Percentiles rank a stretch among this genome's conserved stretches.
Evolutionary conservation across 2,797 vertebrate genomes (phyloP).

Genomic region (Tapera naevia): DNA sequence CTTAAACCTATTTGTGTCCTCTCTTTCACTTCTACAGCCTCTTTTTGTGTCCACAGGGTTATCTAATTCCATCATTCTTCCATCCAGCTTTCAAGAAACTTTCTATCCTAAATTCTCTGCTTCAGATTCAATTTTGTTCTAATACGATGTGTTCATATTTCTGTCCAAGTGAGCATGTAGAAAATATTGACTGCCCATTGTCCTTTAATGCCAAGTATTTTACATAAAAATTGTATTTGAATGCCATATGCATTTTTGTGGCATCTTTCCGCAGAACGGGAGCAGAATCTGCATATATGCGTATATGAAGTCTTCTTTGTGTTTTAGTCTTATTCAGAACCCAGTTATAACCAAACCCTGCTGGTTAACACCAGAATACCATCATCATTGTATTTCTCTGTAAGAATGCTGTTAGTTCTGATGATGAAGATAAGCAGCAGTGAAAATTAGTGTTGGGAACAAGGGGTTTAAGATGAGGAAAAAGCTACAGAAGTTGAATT

Average conservation of each 20-base stretch:
- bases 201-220: not conserved
- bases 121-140: not conserved
- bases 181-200: not conserved
- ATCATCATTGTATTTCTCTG: not conserved
- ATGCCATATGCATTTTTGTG: not conserved
- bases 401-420: not conserved
- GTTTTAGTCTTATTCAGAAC: not conserved
- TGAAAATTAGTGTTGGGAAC: not conserved
- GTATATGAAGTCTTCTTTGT: not conserved
- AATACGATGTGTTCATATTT: rapidly evolving
- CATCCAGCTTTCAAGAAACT: not conserved
- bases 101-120: not conserved
- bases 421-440: not conserved
- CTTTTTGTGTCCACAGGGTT: not conserved
- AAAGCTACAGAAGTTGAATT: not conserved
- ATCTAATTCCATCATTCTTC: not conserved
- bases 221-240: not conserved
- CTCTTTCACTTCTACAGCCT: not conserved
- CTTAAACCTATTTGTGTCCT: not conserved
- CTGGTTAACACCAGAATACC: not conserved
- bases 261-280: rapidly evolving
- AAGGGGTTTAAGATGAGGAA: not conserved
- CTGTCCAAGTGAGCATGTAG: not conserved
- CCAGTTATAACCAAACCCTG: not conserved
- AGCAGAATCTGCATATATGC: not conserved